Conservation (phyloP, 2,797 vertebrate genomes). For the Pogoniulus pusillus region DNA sequence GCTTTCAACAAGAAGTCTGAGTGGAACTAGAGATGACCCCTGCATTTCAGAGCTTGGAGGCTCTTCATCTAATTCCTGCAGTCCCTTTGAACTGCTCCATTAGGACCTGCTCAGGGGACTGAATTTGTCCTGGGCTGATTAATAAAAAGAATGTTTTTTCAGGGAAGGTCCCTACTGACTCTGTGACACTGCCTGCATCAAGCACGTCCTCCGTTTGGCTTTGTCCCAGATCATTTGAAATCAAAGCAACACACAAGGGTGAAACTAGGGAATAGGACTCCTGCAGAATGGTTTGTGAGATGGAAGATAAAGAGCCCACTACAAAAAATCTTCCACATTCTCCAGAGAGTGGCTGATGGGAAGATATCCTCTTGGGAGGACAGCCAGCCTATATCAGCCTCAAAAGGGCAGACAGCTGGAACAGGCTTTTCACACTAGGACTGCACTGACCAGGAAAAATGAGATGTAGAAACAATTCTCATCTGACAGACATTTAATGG, state of each 20-base stretch:
- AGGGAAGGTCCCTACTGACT: neutral
- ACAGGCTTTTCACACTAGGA: neutral
- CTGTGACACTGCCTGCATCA: neutral
- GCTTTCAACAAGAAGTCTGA: neutral
- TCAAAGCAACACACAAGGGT: neutral
- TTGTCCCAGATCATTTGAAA: neutral
- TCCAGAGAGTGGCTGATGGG: neutral
- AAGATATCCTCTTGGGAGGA: neutral
- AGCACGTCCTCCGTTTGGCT: neutral
- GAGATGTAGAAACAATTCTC: neutral
- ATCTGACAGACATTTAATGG: neutral
- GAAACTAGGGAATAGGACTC: neutral
- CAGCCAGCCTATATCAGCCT: neutral
- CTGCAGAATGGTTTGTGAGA: neutral
- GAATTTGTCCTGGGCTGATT: neutral
- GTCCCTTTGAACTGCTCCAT: neutral
- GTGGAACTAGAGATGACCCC: neutral
- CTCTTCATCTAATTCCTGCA: neutral
- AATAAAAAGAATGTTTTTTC: neutral
- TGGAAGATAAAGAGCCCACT: neutral
- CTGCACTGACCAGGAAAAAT: neutral
- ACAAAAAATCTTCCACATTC: neutral
- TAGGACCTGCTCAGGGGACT: neutral
- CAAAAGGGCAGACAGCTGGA: neutral
- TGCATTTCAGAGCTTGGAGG: neutral